Percentiles rank a stretch among this genome's conserved stretches.
Conservation (phyloP, 2,888 invertebrate genomes). For the Blomia tropicalis region DNA sequence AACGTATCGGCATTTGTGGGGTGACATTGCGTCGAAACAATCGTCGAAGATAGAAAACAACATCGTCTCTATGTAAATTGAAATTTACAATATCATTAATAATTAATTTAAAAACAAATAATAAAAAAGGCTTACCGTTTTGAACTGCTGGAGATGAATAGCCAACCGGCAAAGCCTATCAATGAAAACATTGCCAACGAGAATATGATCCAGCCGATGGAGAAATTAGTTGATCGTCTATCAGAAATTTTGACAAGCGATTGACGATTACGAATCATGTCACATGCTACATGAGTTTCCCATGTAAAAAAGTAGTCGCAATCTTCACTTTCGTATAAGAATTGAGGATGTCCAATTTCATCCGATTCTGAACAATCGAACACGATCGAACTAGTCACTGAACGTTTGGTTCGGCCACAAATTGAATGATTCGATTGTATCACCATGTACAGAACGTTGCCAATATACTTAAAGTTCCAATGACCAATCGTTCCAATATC, state of each 20-base stretch:
- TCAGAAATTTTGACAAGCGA: background rate
- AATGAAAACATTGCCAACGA: background rate
- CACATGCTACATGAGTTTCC: conserved; percentile 27
- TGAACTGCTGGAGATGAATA: background rate
- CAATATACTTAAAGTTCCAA: background rate
- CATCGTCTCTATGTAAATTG: background rate
- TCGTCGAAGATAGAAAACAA: background rate
- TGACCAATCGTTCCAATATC: conserved; percentile 28
- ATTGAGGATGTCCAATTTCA: conserved; percentile 26
- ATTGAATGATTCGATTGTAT: conserved; percentile 24
- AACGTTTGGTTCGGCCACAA: conserved; percentile 29
- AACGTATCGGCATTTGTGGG: background rate
- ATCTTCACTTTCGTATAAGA: conserved; percentile 28
- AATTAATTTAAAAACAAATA: background rate
- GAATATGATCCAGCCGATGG: background rate
- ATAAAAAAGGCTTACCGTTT: background rate
- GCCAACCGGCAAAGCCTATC: conserved; percentile 3
- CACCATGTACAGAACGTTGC: conserved; percentile 21
- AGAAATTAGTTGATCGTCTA: background rate
- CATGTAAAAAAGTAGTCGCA: conserved; percentile 30
- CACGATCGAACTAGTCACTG: conserved; percentile 28
- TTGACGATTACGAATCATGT: background rate
- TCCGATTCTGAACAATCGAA: conserved; percentile 25
- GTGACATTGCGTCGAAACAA: background rate
- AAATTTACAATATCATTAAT: background rate